phyloP scores from a whole-genome alignment of 2,888 invertebrate species.

The Notocelia uddmanniana region DNA sequence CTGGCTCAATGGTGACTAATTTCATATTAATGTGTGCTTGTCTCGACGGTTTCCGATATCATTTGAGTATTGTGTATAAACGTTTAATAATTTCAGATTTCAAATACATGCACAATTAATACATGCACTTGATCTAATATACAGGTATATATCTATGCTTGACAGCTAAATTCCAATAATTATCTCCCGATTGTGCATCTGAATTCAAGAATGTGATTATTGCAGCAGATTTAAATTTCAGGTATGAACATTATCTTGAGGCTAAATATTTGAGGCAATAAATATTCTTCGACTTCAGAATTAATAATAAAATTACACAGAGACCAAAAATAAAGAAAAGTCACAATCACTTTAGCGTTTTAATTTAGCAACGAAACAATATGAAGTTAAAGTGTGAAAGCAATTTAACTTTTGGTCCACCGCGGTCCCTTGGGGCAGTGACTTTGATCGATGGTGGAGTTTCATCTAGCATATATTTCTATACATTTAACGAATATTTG shows the following conservation, averaged over 20 bases:
- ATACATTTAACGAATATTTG: constrained; percentile 11
- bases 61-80: constrained; percentile 2
- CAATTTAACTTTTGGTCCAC: constrained; percentile 46
- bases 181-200: no score
- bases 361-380: constrained; percentile 40
- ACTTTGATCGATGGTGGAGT: constrained; percentile 45
- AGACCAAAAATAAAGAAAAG: constrained; percentile 12
- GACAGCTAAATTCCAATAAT: no score
- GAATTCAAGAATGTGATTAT: no score
- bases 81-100: not conserved
- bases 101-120: not conserved
- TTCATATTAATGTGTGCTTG: constrained; percentile 45
- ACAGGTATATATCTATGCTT: no score
- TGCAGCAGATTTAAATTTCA: no score
- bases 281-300: not conserved
- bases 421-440: constrained; percentile 43
- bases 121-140: no score
- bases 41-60: constrained; percentile 40
- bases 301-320: not conserved
- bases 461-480: constrained; percentile 28
- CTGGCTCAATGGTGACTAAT: constrained; percentile 44
- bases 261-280: no score
- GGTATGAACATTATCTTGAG: no score
- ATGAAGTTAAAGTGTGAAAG: constrained; percentile 44
- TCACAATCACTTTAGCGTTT: constrained; percentile 28